Conservation (phyloP, 2,888 invertebrate genomes). For the Spicauda simplicius region DNA sequence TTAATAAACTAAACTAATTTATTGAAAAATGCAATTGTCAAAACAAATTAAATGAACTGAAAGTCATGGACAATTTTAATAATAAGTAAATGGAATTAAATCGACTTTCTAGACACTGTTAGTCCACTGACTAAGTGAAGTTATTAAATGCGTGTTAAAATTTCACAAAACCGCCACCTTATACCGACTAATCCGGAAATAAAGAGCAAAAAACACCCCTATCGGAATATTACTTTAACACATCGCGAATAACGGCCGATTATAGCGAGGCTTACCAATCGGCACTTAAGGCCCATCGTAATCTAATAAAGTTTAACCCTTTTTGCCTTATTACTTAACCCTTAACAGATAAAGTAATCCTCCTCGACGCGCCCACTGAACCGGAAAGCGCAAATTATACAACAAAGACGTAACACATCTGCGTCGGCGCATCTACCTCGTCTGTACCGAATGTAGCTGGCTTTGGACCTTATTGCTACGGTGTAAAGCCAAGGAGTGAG, state of each 20-base stretch:
- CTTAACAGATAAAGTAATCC: conserved; percentile 56
- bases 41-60: no score
- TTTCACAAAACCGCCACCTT: neutral
- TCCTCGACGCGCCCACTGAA: conserved; percentile 76
- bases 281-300: conserved; percentile 39
- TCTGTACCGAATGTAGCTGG: conserved; percentile 38
- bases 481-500: conserved; percentile 48
- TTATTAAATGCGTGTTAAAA: no score
- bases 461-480: conserved; percentile 48
- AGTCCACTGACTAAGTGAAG: no score
- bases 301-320: conserved; percentile 65
- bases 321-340: conserved; percentile 39
- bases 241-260: conserved; percentile 13
- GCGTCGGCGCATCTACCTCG: conserved; percentile 61
- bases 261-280: conserved; percentile 4
- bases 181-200: neutral
- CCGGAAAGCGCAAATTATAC: conserved; percentile 83
- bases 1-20: no score
- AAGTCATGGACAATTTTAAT: no score
- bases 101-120: no score
- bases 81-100: no score
- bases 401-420: conserved; percentile 83
- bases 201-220: conserved; percentile 1
- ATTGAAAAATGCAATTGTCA: no score
- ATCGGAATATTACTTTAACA: conserved; percentile 25